A percentile compares a stretch with the other conserved stretches of the same genome.
These are phyloP conservation scores for Merodon equestris DNA, from an alignment of 2,888 invertebrate genomes.

Conservation along the genomic window DNA sequence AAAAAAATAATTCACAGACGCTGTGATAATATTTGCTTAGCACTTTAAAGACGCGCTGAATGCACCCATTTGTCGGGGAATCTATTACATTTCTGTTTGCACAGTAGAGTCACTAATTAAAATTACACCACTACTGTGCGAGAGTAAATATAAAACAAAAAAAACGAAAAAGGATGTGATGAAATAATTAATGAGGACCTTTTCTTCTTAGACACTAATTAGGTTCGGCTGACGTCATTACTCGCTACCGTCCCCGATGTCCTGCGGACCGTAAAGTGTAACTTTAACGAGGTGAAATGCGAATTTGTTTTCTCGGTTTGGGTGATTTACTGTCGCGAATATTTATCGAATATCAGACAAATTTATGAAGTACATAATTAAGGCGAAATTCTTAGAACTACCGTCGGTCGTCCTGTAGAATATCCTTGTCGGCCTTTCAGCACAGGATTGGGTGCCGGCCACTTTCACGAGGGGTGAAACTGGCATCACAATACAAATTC, in stretches of 20 bases:
- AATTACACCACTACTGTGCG: slow-evolving; percentile 42
- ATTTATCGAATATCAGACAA: slow-evolving; percentile 57
- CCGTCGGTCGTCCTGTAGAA: neutral
- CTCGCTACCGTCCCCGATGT: neutral
- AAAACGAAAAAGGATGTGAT: slow-evolving; percentile 13
- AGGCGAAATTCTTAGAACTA: slow-evolving; percentile 38
- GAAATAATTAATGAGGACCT: slow-evolving; percentile 54
- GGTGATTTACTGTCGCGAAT: slow-evolving; percentile 24
- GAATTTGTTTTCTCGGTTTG: neutral
- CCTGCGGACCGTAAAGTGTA: slow-evolving; percentile 1
- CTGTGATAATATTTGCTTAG: slow-evolving; percentile 57
- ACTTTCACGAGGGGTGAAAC: too few species aligned
- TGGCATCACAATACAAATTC: too few species aligned
- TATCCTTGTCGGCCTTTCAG: neutral
- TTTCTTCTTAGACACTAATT: slow-evolving; percentile 56
- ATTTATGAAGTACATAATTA: slow-evolving; percentile 55
- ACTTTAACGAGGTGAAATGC: neutral
- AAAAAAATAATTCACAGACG: slow-evolving; percentile 40
- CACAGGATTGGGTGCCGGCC: too few species aligned
- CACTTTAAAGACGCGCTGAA: slow-evolving; percentile 41
- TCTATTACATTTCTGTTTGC: slow-evolving; percentile 54
- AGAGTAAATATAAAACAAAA: slow-evolving; percentile 1
- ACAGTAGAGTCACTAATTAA: slow-evolving; percentile 51
- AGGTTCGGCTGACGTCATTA: slow-evolving; percentile 45
- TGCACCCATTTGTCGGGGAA: slow-evolving; percentile 50